phyloP scores from a whole-genome alignment of 2,113 vertebrate genomes.

The Calidris pygmaea region DNA sequence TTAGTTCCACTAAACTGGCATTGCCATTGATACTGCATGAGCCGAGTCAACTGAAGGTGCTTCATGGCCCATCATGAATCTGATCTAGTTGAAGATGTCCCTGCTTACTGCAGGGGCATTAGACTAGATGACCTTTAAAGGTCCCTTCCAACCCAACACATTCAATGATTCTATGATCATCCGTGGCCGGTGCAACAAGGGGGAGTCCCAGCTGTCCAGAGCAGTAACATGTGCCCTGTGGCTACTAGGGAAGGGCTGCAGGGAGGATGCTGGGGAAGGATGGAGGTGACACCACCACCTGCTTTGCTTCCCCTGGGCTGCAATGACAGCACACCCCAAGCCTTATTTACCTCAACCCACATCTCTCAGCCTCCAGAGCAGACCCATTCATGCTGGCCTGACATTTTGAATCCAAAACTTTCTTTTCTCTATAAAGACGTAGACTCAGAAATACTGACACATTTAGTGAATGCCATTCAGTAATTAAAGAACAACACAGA shows the following conservation, averaged over 20 bases:
- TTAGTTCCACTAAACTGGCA: neutral
- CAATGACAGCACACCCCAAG: neutral
- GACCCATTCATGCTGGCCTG: neutral
- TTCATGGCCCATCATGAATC: neutral
- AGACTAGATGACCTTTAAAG: too few species aligned
- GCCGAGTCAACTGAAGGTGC: neutral
- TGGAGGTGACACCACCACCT: neutral
- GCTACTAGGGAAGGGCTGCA: neutral
- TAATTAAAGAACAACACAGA: neutral
- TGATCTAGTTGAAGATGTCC: too few species aligned
- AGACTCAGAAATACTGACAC: neutral
- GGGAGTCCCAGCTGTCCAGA: neutral
- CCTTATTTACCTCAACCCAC: neutral
- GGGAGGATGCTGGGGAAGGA: neutral
- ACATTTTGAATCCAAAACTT: neutral
- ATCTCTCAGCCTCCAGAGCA: neutral
- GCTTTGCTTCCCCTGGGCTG: neutral
- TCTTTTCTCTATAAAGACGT: neutral
- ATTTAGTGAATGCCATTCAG: neutral
- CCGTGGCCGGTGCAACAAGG: neutral
- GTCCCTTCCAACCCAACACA: too few species aligned
- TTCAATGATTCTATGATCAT: too few species aligned
- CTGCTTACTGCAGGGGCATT: too few species aligned
- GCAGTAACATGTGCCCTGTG: accelerated
- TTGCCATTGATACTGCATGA: neutral